Base-by-base conservation (phyloP, 2,113 vertebrate genomes). In the Chrysemys picta region DNA sequence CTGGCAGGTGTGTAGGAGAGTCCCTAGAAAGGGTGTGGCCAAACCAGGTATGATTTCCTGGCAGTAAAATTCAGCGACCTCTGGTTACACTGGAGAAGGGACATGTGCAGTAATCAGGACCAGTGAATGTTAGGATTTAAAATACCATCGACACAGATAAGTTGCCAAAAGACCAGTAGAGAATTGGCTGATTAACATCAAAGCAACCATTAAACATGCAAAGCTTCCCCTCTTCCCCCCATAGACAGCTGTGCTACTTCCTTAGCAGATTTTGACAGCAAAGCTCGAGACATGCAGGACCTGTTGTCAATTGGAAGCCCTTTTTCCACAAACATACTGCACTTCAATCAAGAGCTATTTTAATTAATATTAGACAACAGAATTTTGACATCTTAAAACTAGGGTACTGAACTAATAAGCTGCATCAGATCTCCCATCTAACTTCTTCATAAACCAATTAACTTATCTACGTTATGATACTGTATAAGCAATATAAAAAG, bases 401-500 rank as follows among this genome's bases (percentile, higher is more conserved):
- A 75, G 25, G 8, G 2, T 35, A 52, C 31, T 85, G 12, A 25
- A 85, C 31, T 38, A 72, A 14, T 52, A 82, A 52, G 93, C 89
- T 69, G 88, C 87, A 94, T 0, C 3, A 38, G 84, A n/a, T 53
- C 80, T 93, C 13, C 0, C 14, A n/a, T 80, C 85, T 3, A 1
- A 25, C 50, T 53, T 75, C 42, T 93, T 93, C 29, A 54, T 75
- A 72, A 94, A 90, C 6, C 19, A 75, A 24, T 42, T 85, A 90
- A 87, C 47, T 65, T 87, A 17, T 4, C 85, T 5, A 35, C 13
- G 3, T 78, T 89, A 38, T 0, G 21, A 42, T 72, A 87, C 38
- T 88, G 69, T 94, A 75, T 87, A 82, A 85, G 1, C 84, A 9
- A 17, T 84, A 91, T 62, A 91, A 93, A 88, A 91, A 57, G 62